Conservation (phyloP, 30 jellyfish, hydroid and myxozoan species). For the Rhopilema esculentum region DNA sequence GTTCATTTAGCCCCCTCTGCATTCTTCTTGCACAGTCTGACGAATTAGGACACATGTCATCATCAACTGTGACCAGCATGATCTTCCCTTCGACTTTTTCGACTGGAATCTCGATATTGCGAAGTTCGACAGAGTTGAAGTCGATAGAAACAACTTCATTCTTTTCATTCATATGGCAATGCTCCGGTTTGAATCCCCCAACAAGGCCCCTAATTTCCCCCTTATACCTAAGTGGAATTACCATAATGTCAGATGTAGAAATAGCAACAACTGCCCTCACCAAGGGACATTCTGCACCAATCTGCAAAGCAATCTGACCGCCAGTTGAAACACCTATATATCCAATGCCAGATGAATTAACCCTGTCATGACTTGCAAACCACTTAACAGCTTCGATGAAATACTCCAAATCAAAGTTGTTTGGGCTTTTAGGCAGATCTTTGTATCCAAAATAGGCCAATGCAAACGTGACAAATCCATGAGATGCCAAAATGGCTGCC, state of each 20-base stretch:
- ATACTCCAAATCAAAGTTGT: too few species aligned
- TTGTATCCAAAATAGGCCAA: too few species aligned
- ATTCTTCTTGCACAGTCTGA: not conserved
- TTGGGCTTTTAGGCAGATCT: too few species aligned
- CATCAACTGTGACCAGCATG: constrained; percentile 34
- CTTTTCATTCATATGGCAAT: not conserved
- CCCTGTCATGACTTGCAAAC: too few species aligned
- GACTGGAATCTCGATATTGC: too few species aligned
- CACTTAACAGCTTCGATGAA: too few species aligned
- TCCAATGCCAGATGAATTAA: too few species aligned
- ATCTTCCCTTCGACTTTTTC: constrained; percentile 46
- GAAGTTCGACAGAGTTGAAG: too few species aligned
- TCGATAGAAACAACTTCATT: not conserved
- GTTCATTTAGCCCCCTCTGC: too few species aligned
- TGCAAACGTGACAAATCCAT: too few species aligned
- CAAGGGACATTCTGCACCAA: constrained; percentile 36
- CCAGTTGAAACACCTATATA: too few species aligned
- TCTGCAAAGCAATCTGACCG: constrained; percentile 53
- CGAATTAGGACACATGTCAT: constrained; percentile 8
- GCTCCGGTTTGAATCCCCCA: not conserved
- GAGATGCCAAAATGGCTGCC: too few species aligned
- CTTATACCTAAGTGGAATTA: constrained; percentile 5
- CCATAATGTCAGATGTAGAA: not conserved
- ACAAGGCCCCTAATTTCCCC: constrained; percentile 8
- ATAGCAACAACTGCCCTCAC: constrained; percentile 53